Percentiles rank a stretch among this genome's conserved stretches.
Conservation (phyloP, 2,113 vertebrate species). For the Pangasianodon hypophthalmus region DNA sequence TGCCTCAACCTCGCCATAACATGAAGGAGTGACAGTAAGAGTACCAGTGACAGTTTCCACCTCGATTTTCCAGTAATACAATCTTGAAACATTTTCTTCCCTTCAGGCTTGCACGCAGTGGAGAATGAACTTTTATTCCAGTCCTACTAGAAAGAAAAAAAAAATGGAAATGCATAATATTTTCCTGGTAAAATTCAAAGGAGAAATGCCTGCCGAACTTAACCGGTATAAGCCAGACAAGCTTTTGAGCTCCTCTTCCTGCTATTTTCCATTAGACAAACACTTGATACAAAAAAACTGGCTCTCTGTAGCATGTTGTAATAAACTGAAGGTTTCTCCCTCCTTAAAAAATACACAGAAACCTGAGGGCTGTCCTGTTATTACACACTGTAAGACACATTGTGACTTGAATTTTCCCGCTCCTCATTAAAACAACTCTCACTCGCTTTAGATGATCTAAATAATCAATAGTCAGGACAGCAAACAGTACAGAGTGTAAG, state of each 20-base stretch:
- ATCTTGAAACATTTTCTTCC: not conserved
- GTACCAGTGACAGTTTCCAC: not conserved
- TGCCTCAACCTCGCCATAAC: conserved; percentile 63
- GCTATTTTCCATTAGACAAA: not conserved
- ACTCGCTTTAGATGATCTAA: not conserved
- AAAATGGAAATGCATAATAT: not conserved
- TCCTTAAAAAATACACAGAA: not conserved
- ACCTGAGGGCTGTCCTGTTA: conserved; percentile 1
- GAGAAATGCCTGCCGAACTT: not conserved
- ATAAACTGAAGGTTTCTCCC: conserved; percentile 16
- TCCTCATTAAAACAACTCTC: conserved; percentile 18
- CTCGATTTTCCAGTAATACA: conserved; percentile 11
- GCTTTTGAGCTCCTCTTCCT: not conserved
- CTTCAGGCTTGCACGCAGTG: conserved; percentile 9
- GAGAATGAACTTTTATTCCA: conserved; percentile 13
- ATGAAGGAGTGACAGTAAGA: conserved; percentile 1
- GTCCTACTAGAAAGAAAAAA: not conserved
- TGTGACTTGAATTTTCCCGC: not conserved
- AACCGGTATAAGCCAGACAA: not conserved
- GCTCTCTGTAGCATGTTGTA: not conserved
- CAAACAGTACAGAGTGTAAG: conserved; percentile 6
- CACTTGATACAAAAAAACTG: not conserved
- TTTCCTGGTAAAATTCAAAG: not conserved
- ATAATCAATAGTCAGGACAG: not conserved
- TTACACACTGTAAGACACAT: not conserved